Base-by-base conservation (phyloP, 2,113 vertebrate genomes). In the Terrapene triunguis region DNA sequence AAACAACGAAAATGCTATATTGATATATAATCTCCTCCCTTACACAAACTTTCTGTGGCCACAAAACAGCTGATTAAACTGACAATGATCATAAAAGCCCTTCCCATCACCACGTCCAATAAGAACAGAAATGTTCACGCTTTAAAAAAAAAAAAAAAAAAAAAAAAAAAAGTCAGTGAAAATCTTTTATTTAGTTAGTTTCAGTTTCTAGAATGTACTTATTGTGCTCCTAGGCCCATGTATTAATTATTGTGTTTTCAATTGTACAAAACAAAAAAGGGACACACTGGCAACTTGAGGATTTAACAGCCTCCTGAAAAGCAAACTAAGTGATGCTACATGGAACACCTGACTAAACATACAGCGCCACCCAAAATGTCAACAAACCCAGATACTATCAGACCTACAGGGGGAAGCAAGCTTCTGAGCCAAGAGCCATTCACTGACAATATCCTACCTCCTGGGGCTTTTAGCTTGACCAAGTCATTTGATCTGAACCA, bases 311-410 rank as follows among this genome's bases (percentile, higher is more conserved):
- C 51, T 87, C 84, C 79, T 25, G 11, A 62, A 91, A 42, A 21
- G n/a, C 27, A 86, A 95, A 95, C 32, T 16, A 42, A 29, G 91
- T 29, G 12, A 83, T 17, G 48, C 10, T 55, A 62, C 38, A 54
- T 89, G 85, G 80, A 84, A 94, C 88, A 95, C 85, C 85, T 93
- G 90, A 80, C 91, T 96, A 97, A 95, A 88, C 79, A 35, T 55
- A 78, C 57, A 27, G 57, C 2, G 13, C 35, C 16, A 13, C 27
- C 87, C n/a, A 90, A 92, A 83, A 92, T 82, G 87, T 35, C 44
- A 92, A 86, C 94, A 93, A 90, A 94, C 84, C 86, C 88, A 88
- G 51, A 69, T 54, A 87, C 2, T 76, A 92, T 93, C 90, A 95
- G 88, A 91, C 4, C 9, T n/a, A 80, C 76, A 95, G 76, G 80